These are phyloP conservation scores for Nycticebus coucang DNA, from an alignment of 2,113 vertebrate genomes.

Conservation along the genomic window DNA sequence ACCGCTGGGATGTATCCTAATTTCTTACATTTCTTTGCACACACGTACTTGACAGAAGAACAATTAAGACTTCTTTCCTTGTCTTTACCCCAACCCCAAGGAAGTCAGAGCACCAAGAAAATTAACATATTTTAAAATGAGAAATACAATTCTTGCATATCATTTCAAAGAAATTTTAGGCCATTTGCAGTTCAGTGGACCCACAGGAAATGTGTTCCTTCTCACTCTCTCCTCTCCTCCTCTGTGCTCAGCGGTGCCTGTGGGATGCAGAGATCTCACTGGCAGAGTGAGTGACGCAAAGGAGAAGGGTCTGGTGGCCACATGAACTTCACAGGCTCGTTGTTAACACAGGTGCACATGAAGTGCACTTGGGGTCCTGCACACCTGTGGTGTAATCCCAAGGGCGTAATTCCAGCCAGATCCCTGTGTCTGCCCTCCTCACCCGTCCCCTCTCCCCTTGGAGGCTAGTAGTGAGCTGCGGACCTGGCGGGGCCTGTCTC, in stretches of 20 bases:
- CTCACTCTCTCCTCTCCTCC: background rate
- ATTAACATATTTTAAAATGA: background rate
- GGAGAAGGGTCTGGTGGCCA: background rate
- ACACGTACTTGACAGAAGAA: rapidly evolving
- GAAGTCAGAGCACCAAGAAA: background rate
- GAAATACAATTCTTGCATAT: background rate
- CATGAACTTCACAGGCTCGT: background rate
- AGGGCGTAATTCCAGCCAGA: background rate
- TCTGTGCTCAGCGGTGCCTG: background rate
- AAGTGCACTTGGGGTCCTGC: rapidly evolving
- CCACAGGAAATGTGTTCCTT: background rate
- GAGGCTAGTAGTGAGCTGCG: too few relatives aligned
- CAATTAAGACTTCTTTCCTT: rapidly evolving
- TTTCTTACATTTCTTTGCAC: background rate
- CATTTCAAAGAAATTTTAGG: background rate
- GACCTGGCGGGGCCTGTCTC: too few relatives aligned
- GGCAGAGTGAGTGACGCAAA: too few relatives aligned
- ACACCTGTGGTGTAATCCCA: background rate
- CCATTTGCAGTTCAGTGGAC: background rate
- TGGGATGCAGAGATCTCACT: background rate
- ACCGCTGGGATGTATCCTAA: rapidly evolving
- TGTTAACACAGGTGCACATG: too few relatives aligned
- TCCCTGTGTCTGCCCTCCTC: background rate
- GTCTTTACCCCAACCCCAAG: background rate
- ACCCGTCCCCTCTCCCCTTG: too few relatives aligned